Conservation (phyloP, 2,797 vertebrate species). For the Manis crassicaudata region DNA sequence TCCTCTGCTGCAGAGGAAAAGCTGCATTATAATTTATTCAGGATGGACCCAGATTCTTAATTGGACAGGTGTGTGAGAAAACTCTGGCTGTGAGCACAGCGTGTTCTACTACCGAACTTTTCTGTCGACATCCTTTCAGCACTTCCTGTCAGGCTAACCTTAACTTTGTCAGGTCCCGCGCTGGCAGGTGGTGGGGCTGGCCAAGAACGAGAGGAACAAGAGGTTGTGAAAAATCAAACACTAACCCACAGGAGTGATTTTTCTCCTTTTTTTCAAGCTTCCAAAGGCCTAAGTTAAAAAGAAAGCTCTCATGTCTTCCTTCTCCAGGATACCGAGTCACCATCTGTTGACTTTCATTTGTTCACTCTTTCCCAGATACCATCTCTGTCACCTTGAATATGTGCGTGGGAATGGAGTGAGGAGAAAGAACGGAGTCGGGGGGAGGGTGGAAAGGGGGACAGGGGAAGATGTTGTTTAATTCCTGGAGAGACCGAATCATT, state of each 20-base stretch:
- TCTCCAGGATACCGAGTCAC: not conserved
- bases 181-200: slow-evolving; percentile 43
- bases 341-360: slow-evolving; percentile 36
- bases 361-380: slow-evolving; percentile 8
- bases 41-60: slow-evolving; percentile 60
- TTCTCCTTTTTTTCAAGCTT: slow-evolving; percentile 9
- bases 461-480: not conserved
- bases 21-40: slow-evolving; percentile 65
- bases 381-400: not conserved
- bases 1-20: slow-evolving; percentile 34
- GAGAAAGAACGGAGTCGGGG: not conserved
- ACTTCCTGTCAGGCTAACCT: slow-evolving; percentile 69
- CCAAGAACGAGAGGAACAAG: slow-evolving; percentile 18
- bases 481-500: not conserved
- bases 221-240: slow-evolving; percentile 69
- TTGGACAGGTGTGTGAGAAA: slow-evolving; percentile 72
- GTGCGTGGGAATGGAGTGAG: not conserved
- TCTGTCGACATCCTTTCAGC: slow-evolving; percentile 58
- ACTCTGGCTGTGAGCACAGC: slow-evolving; percentile 68
- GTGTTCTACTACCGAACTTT: slow-evolving; percentile 24
- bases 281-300: slow-evolving; percentile 1
- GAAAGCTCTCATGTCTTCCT: not conserved
- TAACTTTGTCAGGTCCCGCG: slow-evolving; percentile 54
- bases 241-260: not conserved
- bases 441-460: not conserved